Evolutionary conservation across 1,140 invertebrate species (phyloP).

Genomic region (Aphis gossypii): DNA sequence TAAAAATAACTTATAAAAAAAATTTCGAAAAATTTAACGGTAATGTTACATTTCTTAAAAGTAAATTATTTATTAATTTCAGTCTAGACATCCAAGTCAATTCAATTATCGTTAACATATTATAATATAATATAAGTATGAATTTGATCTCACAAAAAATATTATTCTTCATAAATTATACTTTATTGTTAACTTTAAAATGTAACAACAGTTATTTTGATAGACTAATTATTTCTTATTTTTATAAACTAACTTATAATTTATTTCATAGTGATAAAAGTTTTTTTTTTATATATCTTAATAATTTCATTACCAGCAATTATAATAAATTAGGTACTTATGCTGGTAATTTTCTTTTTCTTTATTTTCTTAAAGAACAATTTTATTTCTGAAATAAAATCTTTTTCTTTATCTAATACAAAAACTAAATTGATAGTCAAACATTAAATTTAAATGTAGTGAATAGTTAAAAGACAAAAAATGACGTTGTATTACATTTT

Average conservation of each 20-base stretch:
- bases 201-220: background rate
- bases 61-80: too few relatives aligned
- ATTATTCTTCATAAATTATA: background rate
- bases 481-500: background rate
- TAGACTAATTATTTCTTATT: background rate
- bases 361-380: background rate
- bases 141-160: too few relatives aligned
- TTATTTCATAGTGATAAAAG: background rate
- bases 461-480: background rate
- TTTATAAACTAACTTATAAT: background rate
- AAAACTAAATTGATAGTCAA: constrained; percentile 2
- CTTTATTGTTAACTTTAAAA: background rate
- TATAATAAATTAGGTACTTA: constrained; percentile 2
- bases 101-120: too few relatives aligned
- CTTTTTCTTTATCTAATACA: background rate
- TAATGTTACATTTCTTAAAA: too few relatives aligned
- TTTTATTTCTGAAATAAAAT: constrained; percentile 1
- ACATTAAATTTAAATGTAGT: background rate
- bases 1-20: too few relatives aligned
- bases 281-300: background rate
- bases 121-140: too few relatives aligned
- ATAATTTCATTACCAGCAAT: background rate
- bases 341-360: background rate
- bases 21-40: too few relatives aligned
- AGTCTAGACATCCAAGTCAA: too few relatives aligned